These are phyloP conservation scores for Cavia aperea DNA, from an alignment of 2,113 vertebrate species.

Conservation along the genomic window DNA sequence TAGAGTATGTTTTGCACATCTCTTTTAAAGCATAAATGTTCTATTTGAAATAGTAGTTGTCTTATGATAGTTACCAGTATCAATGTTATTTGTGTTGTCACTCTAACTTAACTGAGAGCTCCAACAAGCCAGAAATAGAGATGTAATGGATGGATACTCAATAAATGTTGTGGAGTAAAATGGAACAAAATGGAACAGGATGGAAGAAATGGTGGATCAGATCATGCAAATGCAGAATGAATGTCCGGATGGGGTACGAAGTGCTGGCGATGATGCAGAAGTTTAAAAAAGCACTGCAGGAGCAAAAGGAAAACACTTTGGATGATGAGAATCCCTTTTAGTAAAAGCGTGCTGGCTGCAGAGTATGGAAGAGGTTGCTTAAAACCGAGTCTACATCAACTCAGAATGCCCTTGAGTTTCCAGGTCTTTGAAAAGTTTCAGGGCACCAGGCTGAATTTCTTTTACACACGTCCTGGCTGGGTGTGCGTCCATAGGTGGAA, in stretches of 20 bases:
- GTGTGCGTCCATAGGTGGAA: background rate
- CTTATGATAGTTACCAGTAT: background rate
- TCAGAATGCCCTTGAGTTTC: slow-evolving; percentile 20
- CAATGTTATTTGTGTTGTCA: background rate
- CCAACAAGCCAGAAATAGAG: background rate
- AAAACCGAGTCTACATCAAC: slow-evolving; percentile 24
- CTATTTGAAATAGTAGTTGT: background rate
- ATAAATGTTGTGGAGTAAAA: background rate
- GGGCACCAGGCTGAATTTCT: background rate
- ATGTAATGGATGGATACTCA: too few species aligned
- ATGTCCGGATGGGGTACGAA: background rate
- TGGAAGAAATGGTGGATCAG: background rate
- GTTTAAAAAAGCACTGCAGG: background rate
- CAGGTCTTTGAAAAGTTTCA: background rate
- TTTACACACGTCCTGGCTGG: background rate
- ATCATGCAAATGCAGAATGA: background rate
- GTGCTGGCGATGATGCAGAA: background rate
- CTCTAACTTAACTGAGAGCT: background rate
- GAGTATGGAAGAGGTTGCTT: background rate
- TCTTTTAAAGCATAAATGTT: slow-evolving; percentile 21
- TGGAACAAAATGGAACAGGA: background rate
- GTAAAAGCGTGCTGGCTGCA: background rate
- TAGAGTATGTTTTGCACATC: background rate
- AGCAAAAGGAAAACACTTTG: background rate
- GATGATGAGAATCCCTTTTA: background rate